A percentile compares a stretch with the other conserved stretches of the same genome.
These are phyloP conservation scores for Limnephilus auricula DNA, from an alignment of 2,888 invertebrate species.

Conservation along the genomic window DNA sequence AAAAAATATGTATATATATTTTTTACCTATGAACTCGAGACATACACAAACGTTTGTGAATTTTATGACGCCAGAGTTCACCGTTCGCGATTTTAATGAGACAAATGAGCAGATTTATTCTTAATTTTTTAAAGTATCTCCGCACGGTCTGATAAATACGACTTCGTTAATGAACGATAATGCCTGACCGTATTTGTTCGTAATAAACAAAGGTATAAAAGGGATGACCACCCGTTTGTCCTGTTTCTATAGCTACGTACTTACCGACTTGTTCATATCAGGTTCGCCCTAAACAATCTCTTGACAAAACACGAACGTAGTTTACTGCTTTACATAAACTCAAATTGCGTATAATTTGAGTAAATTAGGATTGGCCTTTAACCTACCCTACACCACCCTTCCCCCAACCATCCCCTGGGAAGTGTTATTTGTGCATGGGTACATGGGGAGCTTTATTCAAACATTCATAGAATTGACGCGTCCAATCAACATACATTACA, in stretches of 20 bases:
- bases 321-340: constrained; percentile 27
- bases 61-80: neutral
- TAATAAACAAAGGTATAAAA: neutral
- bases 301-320: neutral
- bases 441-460: neutral
- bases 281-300: constrained; percentile 13
- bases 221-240: neutral
- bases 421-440: constrained; percentile 17
- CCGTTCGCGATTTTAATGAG: neutral
- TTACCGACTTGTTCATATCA: neutral
- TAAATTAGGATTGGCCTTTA: constrained; percentile 41
- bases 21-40: neutral
- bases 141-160: neutral
- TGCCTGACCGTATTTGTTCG: neutral
- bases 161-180: neutral
- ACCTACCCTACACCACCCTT: neutral
- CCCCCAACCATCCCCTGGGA: neutral
- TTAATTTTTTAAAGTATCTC: neutral
- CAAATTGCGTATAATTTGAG: constrained; percentile 41
- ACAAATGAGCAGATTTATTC: neutral
- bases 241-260: neutral
- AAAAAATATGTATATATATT: too few species aligned
- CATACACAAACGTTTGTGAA: neutral
- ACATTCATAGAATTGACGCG: constrained; percentile 23
- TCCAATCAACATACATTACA: neutral